A percentile compares a stretch with the other conserved stretches of the same genome.
phyloP scores from a whole-genome alignment of 2,888 invertebrate genomes.

The Timema podura region DNA sequence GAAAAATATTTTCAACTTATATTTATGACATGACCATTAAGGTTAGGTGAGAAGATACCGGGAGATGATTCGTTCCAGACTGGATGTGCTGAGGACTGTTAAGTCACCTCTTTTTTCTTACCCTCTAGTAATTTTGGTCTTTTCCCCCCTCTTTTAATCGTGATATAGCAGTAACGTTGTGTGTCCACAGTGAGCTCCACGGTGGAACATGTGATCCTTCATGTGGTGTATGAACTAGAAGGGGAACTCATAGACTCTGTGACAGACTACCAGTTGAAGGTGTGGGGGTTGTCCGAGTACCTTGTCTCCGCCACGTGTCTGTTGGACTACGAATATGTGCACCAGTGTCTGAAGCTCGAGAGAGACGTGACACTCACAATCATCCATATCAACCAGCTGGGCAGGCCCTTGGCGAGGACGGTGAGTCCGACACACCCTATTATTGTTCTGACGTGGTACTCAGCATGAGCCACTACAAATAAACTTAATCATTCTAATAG shows the following conservation, averaged over 20 bases:
- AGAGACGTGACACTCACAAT: constrained; percentile 69
- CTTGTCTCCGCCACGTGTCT: constrained; percentile 76
- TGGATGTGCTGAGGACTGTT: too few species aligned
- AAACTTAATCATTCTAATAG: too few species aligned
- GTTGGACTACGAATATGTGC: constrained; percentile 89
- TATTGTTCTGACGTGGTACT: background rate
- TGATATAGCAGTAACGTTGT: background rate
- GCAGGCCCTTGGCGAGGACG: constrained; percentile 69
- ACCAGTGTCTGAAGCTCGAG: constrained; percentile 89
- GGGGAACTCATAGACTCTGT: constrained; percentile 64
- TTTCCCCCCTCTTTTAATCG: too few species aligned
- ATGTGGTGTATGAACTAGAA: constrained; percentile 77
- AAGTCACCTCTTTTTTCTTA: too few species aligned
- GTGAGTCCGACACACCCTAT: constrained; percentile 16
- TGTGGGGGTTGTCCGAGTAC: constrained; percentile 87
- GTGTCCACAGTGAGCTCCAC: constrained; percentile 70
- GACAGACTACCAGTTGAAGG: constrained; percentile 66
- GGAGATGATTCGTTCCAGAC: too few species aligned
- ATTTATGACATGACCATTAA: too few species aligned
- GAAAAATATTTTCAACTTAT: too few species aligned
- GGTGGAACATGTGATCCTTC: constrained; percentile 80
- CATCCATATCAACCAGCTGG: constrained; percentile 56
- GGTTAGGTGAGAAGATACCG: too few species aligned
- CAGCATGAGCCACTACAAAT: too few species aligned
- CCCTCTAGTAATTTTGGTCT: too few species aligned